These are phyloP conservation scores for Poeciliopsis paucimaculata DNA, from an alignment of 2,797 vertebrate species.

Conservation along the genomic window DNA sequence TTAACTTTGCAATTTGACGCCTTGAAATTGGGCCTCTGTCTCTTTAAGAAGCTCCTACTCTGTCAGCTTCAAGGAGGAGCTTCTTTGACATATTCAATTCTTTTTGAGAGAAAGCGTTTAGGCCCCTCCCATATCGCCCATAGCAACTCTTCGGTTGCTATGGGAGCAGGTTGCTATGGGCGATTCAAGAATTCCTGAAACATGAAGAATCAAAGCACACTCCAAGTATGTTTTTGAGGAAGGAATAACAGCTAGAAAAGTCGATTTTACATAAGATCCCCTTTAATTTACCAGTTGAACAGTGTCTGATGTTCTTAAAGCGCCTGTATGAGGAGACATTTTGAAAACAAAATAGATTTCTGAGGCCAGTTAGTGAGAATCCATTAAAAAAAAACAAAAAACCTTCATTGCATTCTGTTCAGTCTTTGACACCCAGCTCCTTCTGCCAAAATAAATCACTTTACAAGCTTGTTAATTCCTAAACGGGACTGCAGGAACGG, in stretches of 20 bases:
- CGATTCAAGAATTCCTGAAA: not conserved
- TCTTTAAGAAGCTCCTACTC: too few species aligned
- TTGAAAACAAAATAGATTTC: not conserved
- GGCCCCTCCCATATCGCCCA: too few species aligned
- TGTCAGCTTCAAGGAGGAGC: too few species aligned
- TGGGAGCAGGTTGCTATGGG: too few species aligned
- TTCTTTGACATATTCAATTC: too few species aligned
- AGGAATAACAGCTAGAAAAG: not conserved
- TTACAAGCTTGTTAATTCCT: not conserved
- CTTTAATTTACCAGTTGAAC: not conserved
- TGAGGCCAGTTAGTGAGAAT: not conserved
- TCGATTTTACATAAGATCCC: not conserved
- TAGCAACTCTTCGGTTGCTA: too few species aligned
- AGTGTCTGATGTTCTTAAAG: not conserved
- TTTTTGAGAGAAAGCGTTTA: too few species aligned
- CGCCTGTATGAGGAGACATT: not conserved
- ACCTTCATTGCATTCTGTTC: not conserved
- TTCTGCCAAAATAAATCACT: not conserved
- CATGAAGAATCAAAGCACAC: not conserved
- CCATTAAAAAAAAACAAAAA: not conserved
- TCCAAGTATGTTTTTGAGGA: not conserved
- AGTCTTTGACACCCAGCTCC: not conserved
- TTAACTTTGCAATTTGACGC: too few species aligned
- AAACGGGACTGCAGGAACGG: not conserved
- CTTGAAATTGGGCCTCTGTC: too few species aligned